Conservation (phyloP, 2,888 invertebrate genomes). For the Syritta pipiens region DNA sequence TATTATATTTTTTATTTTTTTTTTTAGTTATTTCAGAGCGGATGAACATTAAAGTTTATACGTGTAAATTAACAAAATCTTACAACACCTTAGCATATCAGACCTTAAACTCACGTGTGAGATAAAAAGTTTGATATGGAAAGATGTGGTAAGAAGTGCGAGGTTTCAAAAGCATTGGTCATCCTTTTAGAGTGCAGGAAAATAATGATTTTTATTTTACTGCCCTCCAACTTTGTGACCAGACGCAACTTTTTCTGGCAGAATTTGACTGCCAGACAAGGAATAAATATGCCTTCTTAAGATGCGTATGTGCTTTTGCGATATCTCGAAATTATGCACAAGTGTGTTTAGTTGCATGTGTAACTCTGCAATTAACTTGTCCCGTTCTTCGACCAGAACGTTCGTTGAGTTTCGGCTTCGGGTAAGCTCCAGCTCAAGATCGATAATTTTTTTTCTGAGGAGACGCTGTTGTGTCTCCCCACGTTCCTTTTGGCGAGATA, state of each 20-base stretch:
- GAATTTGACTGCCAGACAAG: constrained; percentile 52
- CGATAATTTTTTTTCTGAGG: constrained; percentile 76
- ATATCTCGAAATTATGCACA: constrained; percentile 77
- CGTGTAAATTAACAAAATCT: constrained; percentile 17
- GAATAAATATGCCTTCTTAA: constrained; percentile 77
- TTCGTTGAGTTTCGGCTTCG: constrained; percentile 77
- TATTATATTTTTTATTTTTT: constrained; percentile 4
- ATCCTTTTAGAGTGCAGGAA: neutral
- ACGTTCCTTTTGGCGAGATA: constrained; percentile 76
- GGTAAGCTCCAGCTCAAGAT: constrained; percentile 76
- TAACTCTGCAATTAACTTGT: constrained; percentile 76
- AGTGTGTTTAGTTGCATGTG: constrained; percentile 76
- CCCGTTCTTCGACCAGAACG: constrained; percentile 76
- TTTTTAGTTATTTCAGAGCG: constrained; percentile 35
- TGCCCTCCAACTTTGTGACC: neutral
- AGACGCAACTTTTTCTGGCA: neutral
- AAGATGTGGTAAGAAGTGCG: constrained; percentile 6
- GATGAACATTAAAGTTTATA: constrained; percentile 20
- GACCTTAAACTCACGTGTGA: constrained; percentile 27
- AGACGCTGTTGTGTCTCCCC: constrained; percentile 76
- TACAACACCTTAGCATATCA: constrained; percentile 44
- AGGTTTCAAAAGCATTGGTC: neutral
- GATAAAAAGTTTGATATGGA: constrained; percentile 4
- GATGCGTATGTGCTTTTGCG: constrained; percentile 77
- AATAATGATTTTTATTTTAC: neutral